A percentile compares a stretch with the other conserved stretches of the same genome.
Evolutionary conservation across 2,113 vertebrate species (phyloP).

Genomic region (Gymnocephalus cernua): DNA sequence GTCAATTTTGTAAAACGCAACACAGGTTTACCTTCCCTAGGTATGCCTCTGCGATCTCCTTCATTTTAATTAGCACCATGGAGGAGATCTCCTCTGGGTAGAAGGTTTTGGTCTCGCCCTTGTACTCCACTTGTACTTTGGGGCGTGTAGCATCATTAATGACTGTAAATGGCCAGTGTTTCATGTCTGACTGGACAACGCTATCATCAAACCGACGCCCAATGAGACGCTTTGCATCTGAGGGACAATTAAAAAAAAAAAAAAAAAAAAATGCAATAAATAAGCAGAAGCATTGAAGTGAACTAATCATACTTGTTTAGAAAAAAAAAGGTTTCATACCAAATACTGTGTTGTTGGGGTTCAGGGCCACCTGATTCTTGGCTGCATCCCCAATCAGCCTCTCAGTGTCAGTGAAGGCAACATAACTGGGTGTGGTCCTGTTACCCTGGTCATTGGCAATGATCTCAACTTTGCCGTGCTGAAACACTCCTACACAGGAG

Average conservation of each 20-base stretch:
- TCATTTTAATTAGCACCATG: slow-evolving; percentile 86
- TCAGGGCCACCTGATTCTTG: slow-evolving; percentile 85
- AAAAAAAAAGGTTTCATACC: slow-evolving; percentile 60
- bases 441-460: slow-evolving; percentile 92
- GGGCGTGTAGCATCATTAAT: slow-evolving; percentile 78
- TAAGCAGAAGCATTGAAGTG: not conserved
- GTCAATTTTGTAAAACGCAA: not conserved
- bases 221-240: slow-evolving; percentile 86
- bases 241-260: not conserved
- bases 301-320: not conserved
- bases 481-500: slow-evolving; percentile 94
- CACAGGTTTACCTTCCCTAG: slow-evolving; percentile 80
- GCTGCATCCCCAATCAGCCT: slow-evolving; percentile 83
- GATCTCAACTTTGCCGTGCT: slow-evolving; percentile 96
- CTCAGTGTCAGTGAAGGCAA: slow-evolving; percentile 83
- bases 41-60: slow-evolving; percentile 85
- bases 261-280: not conserved
- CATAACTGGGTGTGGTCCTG: slow-evolving; percentile 84
- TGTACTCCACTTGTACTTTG: slow-evolving; percentile 85
- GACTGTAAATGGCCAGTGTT: slow-evolving; percentile 85
- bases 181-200: slow-evolving; percentile 85
- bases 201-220: slow-evolving; percentile 82
- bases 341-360: slow-evolving; percentile 86
- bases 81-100: slow-evolving; percentile 86
- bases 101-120: slow-evolving; percentile 83